Evolutionary conservation across 2,888 invertebrate genomes (phyloP).

Genomic region (Heliconius sara): DNA sequence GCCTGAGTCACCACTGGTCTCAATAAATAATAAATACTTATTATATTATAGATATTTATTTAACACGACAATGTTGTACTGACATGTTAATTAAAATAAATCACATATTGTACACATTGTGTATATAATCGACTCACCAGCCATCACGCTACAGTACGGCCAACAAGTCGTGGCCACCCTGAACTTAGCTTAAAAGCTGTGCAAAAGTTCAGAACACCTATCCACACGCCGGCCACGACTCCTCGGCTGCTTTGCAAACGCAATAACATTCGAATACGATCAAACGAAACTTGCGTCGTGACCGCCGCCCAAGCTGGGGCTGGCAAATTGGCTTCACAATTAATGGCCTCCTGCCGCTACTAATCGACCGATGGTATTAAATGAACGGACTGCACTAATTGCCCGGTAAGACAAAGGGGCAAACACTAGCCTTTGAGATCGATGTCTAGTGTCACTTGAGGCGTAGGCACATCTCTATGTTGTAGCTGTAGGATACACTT

Average conservation of each 20-base stretch:
- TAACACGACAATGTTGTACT: too few species aligned
- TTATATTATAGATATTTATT: too few species aligned
- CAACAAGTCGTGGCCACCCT: too few species aligned
- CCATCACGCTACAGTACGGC: not conserved
- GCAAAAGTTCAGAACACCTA: too few species aligned
- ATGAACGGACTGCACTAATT: slow-evolving; percentile 83
- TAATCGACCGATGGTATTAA: slow-evolving; percentile 84
- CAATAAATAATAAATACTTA: too few species aligned
- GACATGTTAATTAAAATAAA: not conserved
- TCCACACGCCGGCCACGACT: too few species aligned
- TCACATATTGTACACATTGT: not conserved
- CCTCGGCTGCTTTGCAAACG: not conserved
- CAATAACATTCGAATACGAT: slow-evolving; percentile 35
- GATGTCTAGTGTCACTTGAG: slow-evolving; percentile 80
- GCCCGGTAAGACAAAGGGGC: slow-evolving; percentile 82
- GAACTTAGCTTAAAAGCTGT: too few species aligned
- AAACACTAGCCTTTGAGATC: slow-evolving; percentile 81
- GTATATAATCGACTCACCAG: slow-evolving; percentile 6
- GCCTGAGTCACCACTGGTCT: too few species aligned
- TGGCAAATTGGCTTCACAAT: slow-evolving; percentile 78
- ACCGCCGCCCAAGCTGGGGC: slow-evolving; percentile 64
- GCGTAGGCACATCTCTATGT: slow-evolving; percentile 64
- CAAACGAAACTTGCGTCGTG: slow-evolving; percentile 31
- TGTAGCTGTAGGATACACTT: slow-evolving; percentile 56
- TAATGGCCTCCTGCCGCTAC: slow-evolving; percentile 78